A percentile compares a stretch with the other conserved stretches of the same genome.
Evolutionary conservation across 2,888 invertebrate species (phyloP).

Genomic region (Tetheella fluctuosa): DNA sequence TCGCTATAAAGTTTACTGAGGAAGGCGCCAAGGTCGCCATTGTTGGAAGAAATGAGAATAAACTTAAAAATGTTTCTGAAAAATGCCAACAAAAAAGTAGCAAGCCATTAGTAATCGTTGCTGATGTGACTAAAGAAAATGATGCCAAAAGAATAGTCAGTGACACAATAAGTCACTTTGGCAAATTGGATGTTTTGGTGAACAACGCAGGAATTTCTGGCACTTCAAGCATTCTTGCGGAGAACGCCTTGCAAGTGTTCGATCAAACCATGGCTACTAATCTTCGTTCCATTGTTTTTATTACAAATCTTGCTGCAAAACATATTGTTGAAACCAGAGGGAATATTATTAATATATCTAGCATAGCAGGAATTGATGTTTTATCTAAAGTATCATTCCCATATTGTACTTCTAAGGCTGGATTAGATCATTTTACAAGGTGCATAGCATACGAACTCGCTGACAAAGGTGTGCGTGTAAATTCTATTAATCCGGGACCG

Average conservation of each 20-base stretch:
- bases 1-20: conserved; percentile 31
- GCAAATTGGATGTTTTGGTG: conserved; percentile 47
- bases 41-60: conserved; percentile 40
- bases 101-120: conserved; percentile 38
- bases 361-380: conserved; percentile 22
- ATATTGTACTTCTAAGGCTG: conserved; percentile 57
- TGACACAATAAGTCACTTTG: conserved; percentile 35
- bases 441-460: conserved; percentile 92
- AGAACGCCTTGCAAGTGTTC: conserved; percentile 38
- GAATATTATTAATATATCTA: conserved; percentile 41
- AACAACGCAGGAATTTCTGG: conserved; percentile 45
- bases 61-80: conserved; percentile 33
- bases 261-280: conserved; percentile 43
- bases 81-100: conserved; percentile 34
- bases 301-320: conserved; percentile 38
- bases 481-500: conserved; percentile 89
- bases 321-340: conserved; percentile 36
- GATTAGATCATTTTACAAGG: conserved; percentile 93
- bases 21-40: conserved; percentile 38
- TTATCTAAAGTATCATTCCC: background rate
- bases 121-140: conserved; percentile 40
- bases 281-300: conserved; percentile 41
- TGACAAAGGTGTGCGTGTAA: conserved; percentile 89
- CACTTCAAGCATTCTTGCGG: conserved; percentile 32
- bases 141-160: conserved; percentile 36